These are phyloP conservation scores for Shinisaurus crocodilurus DNA, from an alignment of 2,113 vertebrate species.

Conservation along the genomic window DNA sequence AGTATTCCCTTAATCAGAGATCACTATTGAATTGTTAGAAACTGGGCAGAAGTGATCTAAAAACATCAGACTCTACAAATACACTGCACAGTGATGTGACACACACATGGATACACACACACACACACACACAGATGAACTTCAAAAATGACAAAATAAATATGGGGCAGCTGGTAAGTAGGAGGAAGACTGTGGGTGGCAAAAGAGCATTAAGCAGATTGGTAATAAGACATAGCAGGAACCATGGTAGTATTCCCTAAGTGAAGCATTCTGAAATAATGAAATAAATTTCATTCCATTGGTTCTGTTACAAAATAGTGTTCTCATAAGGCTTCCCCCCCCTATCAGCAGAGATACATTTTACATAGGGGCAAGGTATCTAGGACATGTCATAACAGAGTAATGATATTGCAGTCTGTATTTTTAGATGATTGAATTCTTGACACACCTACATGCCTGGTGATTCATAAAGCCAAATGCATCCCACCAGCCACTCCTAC, in stretches of 20 bases:
- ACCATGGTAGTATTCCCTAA: neutral
- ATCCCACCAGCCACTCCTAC: neutral
- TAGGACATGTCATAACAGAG: neutral
- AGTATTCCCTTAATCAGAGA: neutral
- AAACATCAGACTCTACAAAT: neutral
- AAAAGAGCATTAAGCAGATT: neutral
- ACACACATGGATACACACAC: neutral
- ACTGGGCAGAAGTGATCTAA: neutral
- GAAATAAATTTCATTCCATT: neutral
- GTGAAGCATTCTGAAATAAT: neutral
- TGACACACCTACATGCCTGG: neutral
- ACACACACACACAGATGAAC: neutral
- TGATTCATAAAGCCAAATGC: neutral
- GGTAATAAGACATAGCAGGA: neutral
- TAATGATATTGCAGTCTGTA: neutral
- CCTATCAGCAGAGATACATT: neutral
- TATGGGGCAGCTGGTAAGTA: neutral
- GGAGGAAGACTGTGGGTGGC: slow-evolving; percentile 14
- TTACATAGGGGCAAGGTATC: neutral
- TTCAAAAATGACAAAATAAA: slow-evolving; percentile 3
- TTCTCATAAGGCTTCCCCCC: neutral
- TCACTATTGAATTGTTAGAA: neutral
- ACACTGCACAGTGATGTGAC: neutral
- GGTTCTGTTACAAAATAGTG: neutral
- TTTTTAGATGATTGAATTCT: neutral